Base-by-base conservation (phyloP, 2,113 vertebrate genomes). In the Pseudolaguvia tuberculata region DNA sequence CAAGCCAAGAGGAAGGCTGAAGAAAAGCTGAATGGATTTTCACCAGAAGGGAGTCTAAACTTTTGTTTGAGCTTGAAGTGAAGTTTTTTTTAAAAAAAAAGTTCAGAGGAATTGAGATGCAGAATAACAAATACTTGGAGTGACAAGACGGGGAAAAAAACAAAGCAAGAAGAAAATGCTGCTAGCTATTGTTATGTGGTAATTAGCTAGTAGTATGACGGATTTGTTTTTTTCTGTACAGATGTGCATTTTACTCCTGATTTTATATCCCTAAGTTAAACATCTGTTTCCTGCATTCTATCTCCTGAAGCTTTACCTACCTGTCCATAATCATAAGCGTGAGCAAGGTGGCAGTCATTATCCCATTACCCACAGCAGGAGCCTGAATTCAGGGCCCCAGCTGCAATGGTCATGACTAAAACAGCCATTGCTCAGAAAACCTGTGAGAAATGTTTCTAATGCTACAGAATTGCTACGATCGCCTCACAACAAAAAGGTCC, bases 261-360 rank as follows among this genome's bases (percentile, higher is more conserved):
- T n/a, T 61, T 61, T 61, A 13, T 4, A 62, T 62, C 31, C n/a
- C 11, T n/a, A 45, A 27, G 31, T 42, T 67, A 31, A 21, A 31
- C 52, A 14, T 72, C 14, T 53, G 25, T 39, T 67, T 75, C 73
- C 29, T 50, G 67, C 51, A 56, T 18, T 55, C 42, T 9, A 42
- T 9, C 39, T 42, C 9, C 48, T 52, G 57, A 25, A 62, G 29
- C 75, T 63, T 14, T 65, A 76, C 39, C 4, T 74, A 77, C 76
- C 73, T 58, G 69, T 73, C 75, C 72, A 81, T 81, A 57, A 27
- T 71, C 83, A 84, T 81, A 82, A 87, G 85, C 86, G 85, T 86
- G 84, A 82, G 88, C 88, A 90, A 88, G 86, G 89, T 90, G 91
- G 87, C 85, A 89, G 78, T 86, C 84, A 90, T 91, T 90, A 91